Percentiles rank a stretch among this genome's conserved stretches.
Evolutionary conservation across 1,140 invertebrate genomes (phyloP).

Genomic region (Papilio dardanus): DNA sequence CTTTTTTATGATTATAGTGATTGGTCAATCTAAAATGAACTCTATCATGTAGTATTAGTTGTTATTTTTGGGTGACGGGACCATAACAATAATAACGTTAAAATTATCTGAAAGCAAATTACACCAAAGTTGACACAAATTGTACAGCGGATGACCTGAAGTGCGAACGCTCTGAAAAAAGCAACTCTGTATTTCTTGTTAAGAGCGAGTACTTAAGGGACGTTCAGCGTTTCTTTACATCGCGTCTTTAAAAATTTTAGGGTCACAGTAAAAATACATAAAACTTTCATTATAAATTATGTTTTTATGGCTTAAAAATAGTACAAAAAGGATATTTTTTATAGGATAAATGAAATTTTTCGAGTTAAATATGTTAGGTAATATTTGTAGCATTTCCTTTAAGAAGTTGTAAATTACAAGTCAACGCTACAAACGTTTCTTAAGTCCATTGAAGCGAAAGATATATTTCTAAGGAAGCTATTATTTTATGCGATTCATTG

Average conservation of each 20-base stretch:
- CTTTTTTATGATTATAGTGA: background rate
- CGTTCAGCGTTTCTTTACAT: background rate
- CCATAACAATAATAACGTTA: background rate
- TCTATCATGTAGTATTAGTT: background rate
- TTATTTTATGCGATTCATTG: conserved; percentile 20
- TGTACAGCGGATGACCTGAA: background rate
- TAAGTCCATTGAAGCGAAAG: background rate
- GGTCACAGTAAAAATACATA: background rate
- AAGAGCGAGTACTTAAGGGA: conserved; percentile 1
- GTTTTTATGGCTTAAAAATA: background rate
- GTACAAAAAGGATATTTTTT: background rate
- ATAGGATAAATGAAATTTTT: background rate
- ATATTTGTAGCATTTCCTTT: background rate
- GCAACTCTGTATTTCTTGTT: background rate
- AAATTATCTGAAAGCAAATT: background rate
- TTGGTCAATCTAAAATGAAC: background rate
- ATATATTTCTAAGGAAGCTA: conserved; percentile 12
- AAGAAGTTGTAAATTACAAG: conserved; percentile 1
- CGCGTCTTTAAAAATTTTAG: background rate
- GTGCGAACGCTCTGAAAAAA: background rate
- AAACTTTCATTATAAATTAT: conserved; percentile 1
- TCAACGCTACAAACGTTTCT: background rate
- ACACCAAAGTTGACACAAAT: conserved; percentile 21
- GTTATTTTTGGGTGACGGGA: background rate
- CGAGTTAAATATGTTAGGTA: background rate